Evolutionary conservation across 2,888 invertebrate species (phyloP).

Genomic region (Hypolimnas misippus): DNA sequence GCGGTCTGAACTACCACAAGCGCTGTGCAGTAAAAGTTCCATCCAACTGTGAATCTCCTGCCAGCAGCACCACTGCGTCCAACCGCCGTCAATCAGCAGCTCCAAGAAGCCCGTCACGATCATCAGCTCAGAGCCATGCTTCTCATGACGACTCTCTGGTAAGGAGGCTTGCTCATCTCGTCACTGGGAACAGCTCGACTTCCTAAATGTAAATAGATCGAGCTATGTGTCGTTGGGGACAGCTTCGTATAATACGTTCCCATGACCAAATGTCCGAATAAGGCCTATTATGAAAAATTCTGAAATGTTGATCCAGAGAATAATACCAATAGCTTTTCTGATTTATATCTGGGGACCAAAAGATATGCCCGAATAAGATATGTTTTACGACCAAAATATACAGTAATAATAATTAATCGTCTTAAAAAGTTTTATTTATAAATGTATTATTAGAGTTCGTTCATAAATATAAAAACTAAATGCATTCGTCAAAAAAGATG

Average conservation of each 20-base stretch:
- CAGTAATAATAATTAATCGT: too few relatives aligned
- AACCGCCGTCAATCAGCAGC: conserved; percentile 61
- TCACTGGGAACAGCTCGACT: conserved; percentile 65
- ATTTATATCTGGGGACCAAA: too few relatives aligned
- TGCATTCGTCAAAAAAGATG: too few relatives aligned
- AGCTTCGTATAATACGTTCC: neutral
- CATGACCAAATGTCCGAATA: neutral
- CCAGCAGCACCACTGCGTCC: conserved; percentile 60
- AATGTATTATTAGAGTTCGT: too few relatives aligned
- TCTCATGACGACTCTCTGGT: conserved; percentile 89
- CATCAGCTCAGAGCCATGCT: conserved; percentile 83
- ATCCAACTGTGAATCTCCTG: conserved; percentile 90
- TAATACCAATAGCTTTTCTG: too few relatives aligned
- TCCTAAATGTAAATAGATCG: neutral
- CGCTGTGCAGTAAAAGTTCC: conserved; percentile 98
- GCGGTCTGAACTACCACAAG: conserved; percentile 99
- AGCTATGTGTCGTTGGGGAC: too few relatives aligned
- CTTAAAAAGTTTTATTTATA: too few relatives aligned
- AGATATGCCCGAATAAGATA: too few relatives aligned
- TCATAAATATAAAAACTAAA: too few relatives aligned
- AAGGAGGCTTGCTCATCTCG: conserved; percentile 87
- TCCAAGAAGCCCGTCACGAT: conserved; percentile 90
- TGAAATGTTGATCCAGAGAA: too few relatives aligned
- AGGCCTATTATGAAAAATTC: too few relatives aligned
- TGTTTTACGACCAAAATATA: too few relatives aligned